These are phyloP conservation scores for Lithosia quadra DNA, from an alignment of 2,888 invertebrate species.

Conservation along the genomic window DNA sequence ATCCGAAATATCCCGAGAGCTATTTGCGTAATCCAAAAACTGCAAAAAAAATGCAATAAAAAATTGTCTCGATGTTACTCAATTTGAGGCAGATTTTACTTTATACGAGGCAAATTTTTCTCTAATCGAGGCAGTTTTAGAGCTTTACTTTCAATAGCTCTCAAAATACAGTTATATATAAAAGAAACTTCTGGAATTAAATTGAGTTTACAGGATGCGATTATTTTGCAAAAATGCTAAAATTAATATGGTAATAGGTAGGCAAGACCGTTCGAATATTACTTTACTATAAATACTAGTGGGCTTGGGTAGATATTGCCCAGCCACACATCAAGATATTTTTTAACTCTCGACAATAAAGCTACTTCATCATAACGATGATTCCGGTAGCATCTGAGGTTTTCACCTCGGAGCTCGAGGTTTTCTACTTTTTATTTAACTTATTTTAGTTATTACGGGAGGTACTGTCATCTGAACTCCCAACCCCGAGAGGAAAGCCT, in stretches of 20 bases:
- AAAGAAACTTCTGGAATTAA: slow-evolving; percentile 29
- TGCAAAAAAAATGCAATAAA: not conserved
- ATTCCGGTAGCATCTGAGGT: not conserved
- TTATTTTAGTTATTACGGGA: not conserved
- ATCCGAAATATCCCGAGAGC: slow-evolving; percentile 36
- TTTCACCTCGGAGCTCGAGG: not conserved
- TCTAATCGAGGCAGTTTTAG: not conserved
- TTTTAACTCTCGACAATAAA: too few relatives aligned
- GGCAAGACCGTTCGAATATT: not conserved
- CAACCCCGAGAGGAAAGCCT: not conserved
- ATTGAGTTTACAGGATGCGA: slow-evolving; percentile 25
- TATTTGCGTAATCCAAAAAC: slow-evolving; percentile 9
- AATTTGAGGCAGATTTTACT: not conserved
- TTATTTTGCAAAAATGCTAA: slow-evolving; percentile 23
- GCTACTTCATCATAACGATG: not conserved
- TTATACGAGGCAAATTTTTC: not conserved
- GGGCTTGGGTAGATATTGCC: too few relatives aligned
- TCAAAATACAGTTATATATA: slow-evolving; percentile 32
- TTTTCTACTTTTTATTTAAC: not conserved
- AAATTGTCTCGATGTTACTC: slow-evolving; percentile 3
- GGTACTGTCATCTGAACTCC: too few relatives aligned
- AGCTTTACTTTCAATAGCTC: slow-evolving; percentile 25
- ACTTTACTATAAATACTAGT: not conserved
- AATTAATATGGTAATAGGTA: slow-evolving; percentile 7
- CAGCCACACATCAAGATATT: not conserved